Evolutionary conservation across 2,888 invertebrate genomes (phyloP).

Genomic region (Andrena trimmerana): DNA sequence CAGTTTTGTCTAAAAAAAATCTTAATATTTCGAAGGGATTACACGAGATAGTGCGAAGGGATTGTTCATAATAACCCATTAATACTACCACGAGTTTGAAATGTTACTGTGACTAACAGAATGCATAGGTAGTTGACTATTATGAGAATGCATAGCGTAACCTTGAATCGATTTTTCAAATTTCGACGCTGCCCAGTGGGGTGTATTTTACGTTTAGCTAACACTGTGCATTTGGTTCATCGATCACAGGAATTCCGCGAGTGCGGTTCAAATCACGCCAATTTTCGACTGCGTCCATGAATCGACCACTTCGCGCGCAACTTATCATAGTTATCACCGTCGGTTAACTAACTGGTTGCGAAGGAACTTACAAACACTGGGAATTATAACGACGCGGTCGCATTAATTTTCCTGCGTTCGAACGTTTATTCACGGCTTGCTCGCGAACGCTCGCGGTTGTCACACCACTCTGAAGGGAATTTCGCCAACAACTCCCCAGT

Average conservation of each 20-base stretch:
- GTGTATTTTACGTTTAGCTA: background rate
- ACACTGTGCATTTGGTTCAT: background rate
- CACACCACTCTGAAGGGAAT: background rate
- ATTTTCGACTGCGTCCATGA: background rate
- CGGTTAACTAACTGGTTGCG: background rate
- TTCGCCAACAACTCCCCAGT: background rate
- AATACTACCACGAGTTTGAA: too few relatives aligned
- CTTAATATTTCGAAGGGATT: too few relatives aligned
- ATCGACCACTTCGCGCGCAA: background rate
- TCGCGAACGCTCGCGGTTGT: background rate
- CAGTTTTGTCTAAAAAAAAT: too few relatives aligned
- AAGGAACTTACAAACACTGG: constrained; percentile 15
- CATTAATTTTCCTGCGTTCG: constrained; percentile 13
- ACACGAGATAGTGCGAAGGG: too few relatives aligned
- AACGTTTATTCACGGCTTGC: constrained; percentile 10
- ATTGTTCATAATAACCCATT: too few relatives aligned
- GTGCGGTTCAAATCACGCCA: background rate
- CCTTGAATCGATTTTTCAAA: background rate
- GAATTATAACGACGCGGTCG: constrained; percentile 32
- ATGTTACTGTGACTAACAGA: too few relatives aligned
- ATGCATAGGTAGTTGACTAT: too few relatives aligned
- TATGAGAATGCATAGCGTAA: too few relatives aligned
- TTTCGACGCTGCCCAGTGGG: background rate
- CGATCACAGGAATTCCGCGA: background rate
- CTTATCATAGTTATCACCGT: background rate